A percentile compares a stretch with the other conserved stretches of the same genome.
Conservation (phyloP, 2,113 vertebrate genomes). For the Dromiciops gliroides region DNA sequence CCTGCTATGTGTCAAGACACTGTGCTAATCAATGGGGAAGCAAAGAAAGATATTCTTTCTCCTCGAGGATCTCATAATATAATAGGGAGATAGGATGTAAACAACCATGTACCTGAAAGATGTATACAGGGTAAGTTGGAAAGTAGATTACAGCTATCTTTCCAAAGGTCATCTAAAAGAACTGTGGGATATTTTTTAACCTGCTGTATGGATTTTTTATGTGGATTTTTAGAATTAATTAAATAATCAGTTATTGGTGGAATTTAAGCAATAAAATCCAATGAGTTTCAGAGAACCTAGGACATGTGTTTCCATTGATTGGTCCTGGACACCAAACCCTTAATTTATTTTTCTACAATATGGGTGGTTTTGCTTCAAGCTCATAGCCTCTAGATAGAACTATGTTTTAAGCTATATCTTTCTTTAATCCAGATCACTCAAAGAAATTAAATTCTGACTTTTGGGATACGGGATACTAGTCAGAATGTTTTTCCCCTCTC, state of each 20-base stretch:
- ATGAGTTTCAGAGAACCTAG: slow-evolving; percentile 6
- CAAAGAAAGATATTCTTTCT: neutral
- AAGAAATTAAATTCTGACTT: neutral
- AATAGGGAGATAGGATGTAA: neutral
- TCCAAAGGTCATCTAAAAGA: slow-evolving; percentile 25
- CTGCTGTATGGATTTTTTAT: too few species aligned
- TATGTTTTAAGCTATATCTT: slow-evolving; percentile 2
- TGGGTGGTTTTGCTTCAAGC: neutral
- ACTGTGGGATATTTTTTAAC: neutral
- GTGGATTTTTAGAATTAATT: neutral
- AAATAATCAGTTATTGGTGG: neutral
- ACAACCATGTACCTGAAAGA: neutral
- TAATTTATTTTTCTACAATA: neutral
- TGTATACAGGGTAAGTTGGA: neutral
- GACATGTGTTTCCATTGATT: neutral
- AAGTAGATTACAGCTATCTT: slow-evolving; percentile 35
- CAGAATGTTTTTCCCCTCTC: neutral
- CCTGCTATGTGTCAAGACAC: neutral
- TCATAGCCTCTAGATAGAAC: neutral
- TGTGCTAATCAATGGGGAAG: neutral
- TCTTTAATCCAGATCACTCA: slow-evolving; percentile 35
- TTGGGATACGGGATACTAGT: neutral
- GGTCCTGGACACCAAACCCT: neutral
- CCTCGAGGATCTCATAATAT: neutral
- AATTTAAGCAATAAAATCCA: slow-evolving; percentile 33